These are phyloP conservation scores for Clarias magur DNA, from an alignment of 2,113 vertebrate species.

Conservation along the genomic window DNA sequence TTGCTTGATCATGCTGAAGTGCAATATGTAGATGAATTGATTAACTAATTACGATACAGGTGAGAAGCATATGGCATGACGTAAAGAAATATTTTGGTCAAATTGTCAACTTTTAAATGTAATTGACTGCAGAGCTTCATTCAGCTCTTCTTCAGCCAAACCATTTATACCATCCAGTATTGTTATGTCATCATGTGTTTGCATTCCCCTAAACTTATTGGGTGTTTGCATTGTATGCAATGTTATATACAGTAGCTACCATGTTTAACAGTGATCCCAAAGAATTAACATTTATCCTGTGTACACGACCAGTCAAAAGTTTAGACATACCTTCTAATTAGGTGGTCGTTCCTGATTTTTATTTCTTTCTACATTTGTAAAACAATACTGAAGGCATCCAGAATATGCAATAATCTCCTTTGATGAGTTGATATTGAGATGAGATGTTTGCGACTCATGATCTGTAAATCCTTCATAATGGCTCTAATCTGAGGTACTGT, in stretches of 20 bases:
- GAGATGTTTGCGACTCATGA: too few species aligned
- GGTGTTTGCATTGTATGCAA: background rate
- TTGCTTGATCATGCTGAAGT: background rate
- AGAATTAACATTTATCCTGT: background rate
- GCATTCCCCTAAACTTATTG: background rate
- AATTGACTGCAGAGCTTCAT: background rate
- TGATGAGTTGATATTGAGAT: too few species aligned
- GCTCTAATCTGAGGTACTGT: too few species aligned
- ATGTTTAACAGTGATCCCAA: background rate
- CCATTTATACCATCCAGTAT: background rate
- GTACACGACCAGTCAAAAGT: background rate
- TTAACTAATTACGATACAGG: background rate
- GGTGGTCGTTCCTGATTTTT: too few species aligned
- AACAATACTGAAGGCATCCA: too few species aligned
- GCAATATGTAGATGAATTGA: background rate
- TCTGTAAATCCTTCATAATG: too few species aligned
- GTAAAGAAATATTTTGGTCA: background rate
- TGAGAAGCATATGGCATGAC: background rate
- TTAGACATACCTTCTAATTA: too few species aligned
- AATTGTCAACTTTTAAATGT: background rate
- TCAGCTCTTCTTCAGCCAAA: background rate
- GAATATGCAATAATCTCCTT: too few species aligned
- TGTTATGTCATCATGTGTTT: background rate
- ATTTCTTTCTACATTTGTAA: too few species aligned
- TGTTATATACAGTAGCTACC: background rate